Conservation (phyloP, 2,797 vertebrate genomes). For the Parauchenoglanis ngamensis region DNA sequence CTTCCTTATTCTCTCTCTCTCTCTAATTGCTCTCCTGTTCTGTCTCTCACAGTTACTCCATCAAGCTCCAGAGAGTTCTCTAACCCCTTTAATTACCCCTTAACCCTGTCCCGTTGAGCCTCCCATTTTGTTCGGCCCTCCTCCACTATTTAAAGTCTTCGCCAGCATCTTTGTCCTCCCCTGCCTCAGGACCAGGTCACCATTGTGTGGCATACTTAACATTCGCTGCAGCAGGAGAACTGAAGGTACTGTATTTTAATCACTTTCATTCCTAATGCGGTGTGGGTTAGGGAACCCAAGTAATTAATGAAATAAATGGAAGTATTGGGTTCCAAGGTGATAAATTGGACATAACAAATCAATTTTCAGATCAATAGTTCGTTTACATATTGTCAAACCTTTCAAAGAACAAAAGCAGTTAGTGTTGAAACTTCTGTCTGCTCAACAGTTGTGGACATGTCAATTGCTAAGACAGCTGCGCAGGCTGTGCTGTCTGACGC, state of each 20-base stretch:
- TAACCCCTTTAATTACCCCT: slow-evolving; percentile 74
- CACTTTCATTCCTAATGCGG: background rate
- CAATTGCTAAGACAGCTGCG: slow-evolving; percentile 86
- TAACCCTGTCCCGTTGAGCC: slow-evolving; percentile 55
- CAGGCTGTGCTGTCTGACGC: slow-evolving; percentile 94
- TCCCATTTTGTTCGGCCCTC: slow-evolving; percentile 67
- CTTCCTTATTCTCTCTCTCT: slow-evolving; percentile 51
- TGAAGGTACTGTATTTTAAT: slow-evolving; percentile 62
- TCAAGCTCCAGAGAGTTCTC: slow-evolving; percentile 67
- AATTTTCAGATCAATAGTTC: background rate
- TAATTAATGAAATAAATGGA: background rate
- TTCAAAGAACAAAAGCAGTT: background rate
- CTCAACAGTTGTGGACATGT: slow-evolving; percentile 77
- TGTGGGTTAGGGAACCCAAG: background rate
- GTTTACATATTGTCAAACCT: background rate
- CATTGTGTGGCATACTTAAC: slow-evolving; percentile 36
- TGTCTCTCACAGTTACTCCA: slow-evolving; percentile 58
- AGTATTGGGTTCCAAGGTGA: background rate
- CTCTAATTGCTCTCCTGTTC: slow-evolving; percentile 44
- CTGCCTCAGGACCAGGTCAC: slow-evolving; percentile 49
- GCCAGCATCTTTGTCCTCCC: slow-evolving; percentile 60
- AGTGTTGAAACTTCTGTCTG: slow-evolving; percentile 9
- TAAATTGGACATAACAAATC: no score
- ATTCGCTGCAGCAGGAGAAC: slow-evolving; percentile 49
- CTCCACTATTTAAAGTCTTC: slow-evolving; percentile 70